Base-by-base conservation (phyloP, 2,113 vertebrate genomes). In the Cryptotis parvus region DNA sequence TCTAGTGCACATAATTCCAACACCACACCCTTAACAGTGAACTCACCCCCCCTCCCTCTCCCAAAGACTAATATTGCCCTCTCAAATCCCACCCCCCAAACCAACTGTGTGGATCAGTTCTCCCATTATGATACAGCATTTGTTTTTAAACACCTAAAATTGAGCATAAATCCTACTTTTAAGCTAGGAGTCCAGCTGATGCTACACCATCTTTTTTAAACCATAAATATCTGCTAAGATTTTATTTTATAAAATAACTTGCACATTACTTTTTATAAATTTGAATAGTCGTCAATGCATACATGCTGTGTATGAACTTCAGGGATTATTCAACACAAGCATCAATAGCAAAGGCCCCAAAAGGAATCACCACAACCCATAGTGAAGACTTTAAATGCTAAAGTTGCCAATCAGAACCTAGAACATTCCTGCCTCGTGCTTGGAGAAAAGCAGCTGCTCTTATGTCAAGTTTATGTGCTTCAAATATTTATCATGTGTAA, bases 401-500 rank as follows among this genome's bases (percentile, higher is more conserved):
- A 37, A 15, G 37, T n/a, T 26, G 61, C 87, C 24, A 18, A 5
- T 77, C 58, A 74, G 10, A 70, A 61, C 84, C 75, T 69, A 81
- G 66, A 18, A 63, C 11, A 18, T 65, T 68, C 68, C 87, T 76
- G 78, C 69, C 89, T 95, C 91, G 66, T 89, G 84, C 58, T 77
- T 65, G 39, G 52, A 41, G 94, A 91, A 89, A 95, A 76, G 70
- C 95, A 97, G 94, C 90, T 96, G 91, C 68, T 0, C 0, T n/a
- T 73, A 39, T 33, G 8, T 43, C 80, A 68, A 91, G 73, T 72
- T 97, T 88, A 84, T 94, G 92, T 91, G 84, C 90, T 95, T 91
- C 85, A 94, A 96, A 89, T 91, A 94, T 94, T 95, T 95, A 61
- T 74, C 83, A 55, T 85, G 52, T 73, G 52, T 70, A 95, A 95